phyloP scores from a whole-genome alignment of 2,797 vertebrate genomes.

The Chaetophractus vellerosus region DNA sequence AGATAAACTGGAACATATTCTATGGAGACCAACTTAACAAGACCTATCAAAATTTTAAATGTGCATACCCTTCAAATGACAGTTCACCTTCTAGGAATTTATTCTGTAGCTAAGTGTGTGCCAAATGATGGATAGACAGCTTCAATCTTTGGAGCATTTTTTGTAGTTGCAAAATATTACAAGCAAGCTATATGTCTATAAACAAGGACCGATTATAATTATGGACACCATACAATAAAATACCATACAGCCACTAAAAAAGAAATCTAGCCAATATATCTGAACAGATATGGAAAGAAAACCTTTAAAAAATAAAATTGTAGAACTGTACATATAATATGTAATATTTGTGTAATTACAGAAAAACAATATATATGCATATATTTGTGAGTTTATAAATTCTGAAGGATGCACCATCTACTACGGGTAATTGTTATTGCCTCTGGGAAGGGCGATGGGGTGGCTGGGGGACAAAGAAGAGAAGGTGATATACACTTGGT shows the following conservation, averaged over 20 bases:
- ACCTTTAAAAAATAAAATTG: conserved; percentile 5
- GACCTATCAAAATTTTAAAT: background rate
- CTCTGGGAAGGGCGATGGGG: background rate
- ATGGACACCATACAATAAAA: background rate
- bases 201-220: background rate
- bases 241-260: background rate
- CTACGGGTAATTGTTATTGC: background rate
- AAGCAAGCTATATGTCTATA: background rate
- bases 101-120: background rate
- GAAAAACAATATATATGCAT: background rate
- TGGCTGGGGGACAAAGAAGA: background rate
- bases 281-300: background rate
- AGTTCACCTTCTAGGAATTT: background rate
- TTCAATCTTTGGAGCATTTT: background rate
- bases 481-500: background rate
- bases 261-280: background rate
- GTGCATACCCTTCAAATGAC: background rate
- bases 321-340: background rate
- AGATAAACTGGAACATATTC: background rate
- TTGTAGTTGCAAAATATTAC: conserved; percentile 35
- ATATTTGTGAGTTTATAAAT: background rate
- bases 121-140: background rate
- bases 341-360: background rate
- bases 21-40: conserved; percentile 20
- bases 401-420: background rate